A percentile compares a stretch with the other conserved stretches of the same genome.
Evolutionary conservation across 1,140 invertebrate genomes (phyloP).

Genomic region (Meteorus sp.): DNA sequence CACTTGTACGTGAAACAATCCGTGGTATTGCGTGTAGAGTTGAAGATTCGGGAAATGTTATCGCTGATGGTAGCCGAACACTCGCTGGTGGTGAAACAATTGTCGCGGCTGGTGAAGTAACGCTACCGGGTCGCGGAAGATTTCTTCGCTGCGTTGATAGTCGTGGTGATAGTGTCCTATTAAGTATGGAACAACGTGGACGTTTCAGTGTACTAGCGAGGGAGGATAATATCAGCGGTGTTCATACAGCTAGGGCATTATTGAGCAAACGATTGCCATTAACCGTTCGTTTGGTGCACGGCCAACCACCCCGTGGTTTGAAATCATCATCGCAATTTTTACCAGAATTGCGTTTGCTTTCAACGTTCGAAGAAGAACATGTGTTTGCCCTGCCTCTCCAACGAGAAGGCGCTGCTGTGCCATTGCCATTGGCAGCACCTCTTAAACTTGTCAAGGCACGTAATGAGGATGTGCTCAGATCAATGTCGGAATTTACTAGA

Average conservation of each 20-base stretch:
- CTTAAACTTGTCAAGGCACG: conserved; percentile 81
- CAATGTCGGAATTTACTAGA: conserved; percentile 78
- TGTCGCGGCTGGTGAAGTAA: conserved; percentile 71
- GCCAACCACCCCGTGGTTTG: conserved; percentile 76
- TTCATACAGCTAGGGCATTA: conserved; percentile 84
- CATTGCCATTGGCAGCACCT: conserved; percentile 81
- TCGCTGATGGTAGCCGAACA: conserved; percentile 74
- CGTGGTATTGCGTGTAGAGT: conserved; percentile 75
- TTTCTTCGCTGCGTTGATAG: conserved; percentile 85
- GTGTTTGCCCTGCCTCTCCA: conserved; percentile 83
- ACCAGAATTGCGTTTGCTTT: conserved; percentile 79
- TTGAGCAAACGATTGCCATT: conserved; percentile 85
- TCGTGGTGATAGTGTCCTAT: conserved; percentile 79
- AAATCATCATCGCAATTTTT: conserved; percentile 80
- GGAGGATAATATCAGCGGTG: conserved; percentile 90
- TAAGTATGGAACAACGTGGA: conserved; percentile 83
- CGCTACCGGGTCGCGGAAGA: conserved; percentile 67
- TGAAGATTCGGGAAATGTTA: conserved; percentile 64
- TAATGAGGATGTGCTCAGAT: conserved; percentile 80
- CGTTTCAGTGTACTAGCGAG: conserved; percentile 88
- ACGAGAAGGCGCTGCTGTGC: conserved; percentile 75
- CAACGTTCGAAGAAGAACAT: conserved; percentile 80
- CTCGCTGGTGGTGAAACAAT: conserved; percentile 73
- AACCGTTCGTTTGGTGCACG: conserved; percentile 87
- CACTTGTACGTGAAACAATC: conserved; percentile 83